Percentiles rank a stretch among this genome's conserved stretches.
Evolutionary conservation across 2,113 vertebrate species (phyloP).

Genomic region (Prolemur simus): DNA sequence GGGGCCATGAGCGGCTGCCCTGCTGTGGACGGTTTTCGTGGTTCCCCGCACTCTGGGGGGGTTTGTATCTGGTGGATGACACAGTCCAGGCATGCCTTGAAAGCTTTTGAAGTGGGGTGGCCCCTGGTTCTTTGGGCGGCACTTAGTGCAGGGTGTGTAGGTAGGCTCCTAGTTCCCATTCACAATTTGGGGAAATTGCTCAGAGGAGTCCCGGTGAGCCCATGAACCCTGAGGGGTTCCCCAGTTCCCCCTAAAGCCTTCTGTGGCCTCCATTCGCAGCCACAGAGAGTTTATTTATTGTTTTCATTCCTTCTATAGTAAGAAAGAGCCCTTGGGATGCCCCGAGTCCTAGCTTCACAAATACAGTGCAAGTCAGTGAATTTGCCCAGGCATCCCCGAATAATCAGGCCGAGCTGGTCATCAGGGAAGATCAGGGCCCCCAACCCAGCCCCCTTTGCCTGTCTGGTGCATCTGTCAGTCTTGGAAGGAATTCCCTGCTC

Average conservation of each 20-base stretch:
- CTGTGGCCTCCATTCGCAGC: neutral
- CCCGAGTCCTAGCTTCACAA: neutral
- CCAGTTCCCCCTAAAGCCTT: neutral
- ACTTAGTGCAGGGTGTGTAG: too few species aligned
- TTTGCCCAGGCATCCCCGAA: neutral
- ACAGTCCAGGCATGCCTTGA: neutral
- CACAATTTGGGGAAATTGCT: neutral
- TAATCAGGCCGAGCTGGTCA: neutral
- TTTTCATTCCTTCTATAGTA: neutral
- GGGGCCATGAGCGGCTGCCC: neutral
- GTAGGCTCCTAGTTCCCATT: neutral
- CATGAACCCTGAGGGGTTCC: neutral
- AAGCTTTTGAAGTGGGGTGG: neutral
- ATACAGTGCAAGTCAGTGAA: neutral
- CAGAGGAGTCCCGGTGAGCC: neutral
- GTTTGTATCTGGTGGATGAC: neutral
- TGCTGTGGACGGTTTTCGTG: neutral
- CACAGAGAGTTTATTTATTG: neutral
- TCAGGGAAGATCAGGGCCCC: neutral
- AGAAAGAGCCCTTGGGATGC: neutral
- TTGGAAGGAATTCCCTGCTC: neutral
- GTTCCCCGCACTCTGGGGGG: too few species aligned
- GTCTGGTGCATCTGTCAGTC: neutral
- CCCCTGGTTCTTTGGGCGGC: neutral
- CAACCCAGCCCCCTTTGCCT: neutral